phyloP scores from a whole-genome alignment of 2,113 vertebrate genomes.

The Aspiorhynchus laticeps region DNA sequence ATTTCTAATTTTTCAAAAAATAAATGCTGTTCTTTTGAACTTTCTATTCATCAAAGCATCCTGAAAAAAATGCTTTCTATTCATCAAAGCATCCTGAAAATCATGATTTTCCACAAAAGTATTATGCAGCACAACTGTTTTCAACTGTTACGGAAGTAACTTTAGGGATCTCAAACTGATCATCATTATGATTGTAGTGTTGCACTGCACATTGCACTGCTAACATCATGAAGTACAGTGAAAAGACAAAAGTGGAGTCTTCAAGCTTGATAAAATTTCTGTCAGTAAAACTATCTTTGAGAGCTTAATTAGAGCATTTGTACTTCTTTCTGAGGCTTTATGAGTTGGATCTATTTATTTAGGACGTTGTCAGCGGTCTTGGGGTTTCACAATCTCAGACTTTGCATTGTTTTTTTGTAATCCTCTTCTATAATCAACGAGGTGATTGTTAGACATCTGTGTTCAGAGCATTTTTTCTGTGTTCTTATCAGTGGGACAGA shows the following conservation, averaged over 20 bases:
- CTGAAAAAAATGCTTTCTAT: not conserved
- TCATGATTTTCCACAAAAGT: not conserved
- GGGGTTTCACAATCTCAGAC: constrained; percentile 10
- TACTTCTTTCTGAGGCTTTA: not conserved
- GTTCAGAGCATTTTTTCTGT: not conserved
- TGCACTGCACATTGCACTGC: not conserved
- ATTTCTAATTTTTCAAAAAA: not conserved
- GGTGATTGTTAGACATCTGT: not conserved
- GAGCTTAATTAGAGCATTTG: not conserved
- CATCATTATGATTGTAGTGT: not conserved
- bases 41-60: not conserved
- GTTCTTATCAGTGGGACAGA: constrained; percentile 36
- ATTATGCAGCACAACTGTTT: not conserved
- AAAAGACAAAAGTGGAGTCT: not conserved
- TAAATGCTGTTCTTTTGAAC: not conserved
- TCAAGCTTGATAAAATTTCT: not conserved
- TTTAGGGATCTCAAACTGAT: not conserved
- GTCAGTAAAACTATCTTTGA: not conserved
- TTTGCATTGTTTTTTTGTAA: not conserved
- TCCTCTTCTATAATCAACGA: constrained; percentile 27
- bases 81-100: not conserved
- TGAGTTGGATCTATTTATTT: not conserved
- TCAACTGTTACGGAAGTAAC: not conserved
- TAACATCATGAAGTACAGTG: not conserved
- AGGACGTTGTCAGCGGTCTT: not conserved